A percentile compares a stretch with the other conserved stretches of the same genome.
Conservation (phyloP, 2,113 vertebrate species). For the Melanocharis versteri region DNA sequence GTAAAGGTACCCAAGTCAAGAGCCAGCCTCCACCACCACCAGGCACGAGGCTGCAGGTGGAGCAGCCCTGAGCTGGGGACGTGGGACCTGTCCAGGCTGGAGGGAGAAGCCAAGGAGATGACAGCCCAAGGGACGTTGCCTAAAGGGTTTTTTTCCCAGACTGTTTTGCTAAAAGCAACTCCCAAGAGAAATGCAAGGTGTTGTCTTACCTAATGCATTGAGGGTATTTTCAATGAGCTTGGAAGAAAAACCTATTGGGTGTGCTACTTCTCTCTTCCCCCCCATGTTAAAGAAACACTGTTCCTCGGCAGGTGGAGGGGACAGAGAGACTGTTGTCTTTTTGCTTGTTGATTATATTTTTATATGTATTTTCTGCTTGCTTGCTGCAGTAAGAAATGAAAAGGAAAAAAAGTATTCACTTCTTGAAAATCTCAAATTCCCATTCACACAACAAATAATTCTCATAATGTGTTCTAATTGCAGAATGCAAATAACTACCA, state of each 20-base stretch:
- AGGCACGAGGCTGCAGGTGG: accelerated
- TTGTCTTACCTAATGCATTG: neutral
- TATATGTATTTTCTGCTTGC: neutral
- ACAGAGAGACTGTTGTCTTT: neutral
- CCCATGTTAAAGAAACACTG: neutral
- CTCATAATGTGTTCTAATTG: neutral
- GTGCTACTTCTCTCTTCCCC: neutral
- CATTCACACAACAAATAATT: neutral
- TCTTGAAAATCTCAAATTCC: neutral
- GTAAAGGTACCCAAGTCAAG: neutral
- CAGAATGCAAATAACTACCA: neutral
- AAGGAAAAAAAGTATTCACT: neutral
- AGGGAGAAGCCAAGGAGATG: neutral
- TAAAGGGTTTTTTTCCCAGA: accelerated
- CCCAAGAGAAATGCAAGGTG: neutral
- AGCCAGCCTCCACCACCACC: accelerated
- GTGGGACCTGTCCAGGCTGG: neutral
- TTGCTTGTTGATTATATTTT: neutral
- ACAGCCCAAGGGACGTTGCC: neutral
- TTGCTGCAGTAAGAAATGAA: neutral
- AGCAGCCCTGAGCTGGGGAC: neutral
- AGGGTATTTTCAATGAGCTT: neutral
- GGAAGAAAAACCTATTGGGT: neutral
- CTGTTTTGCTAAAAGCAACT: neutral
- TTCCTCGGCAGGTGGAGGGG: neutral